Percentiles rank a stretch among this genome's conserved stretches.
phyloP scores from a whole-genome alignment of 2,797 vertebrate species.

The Octomys mimax region DNA sequence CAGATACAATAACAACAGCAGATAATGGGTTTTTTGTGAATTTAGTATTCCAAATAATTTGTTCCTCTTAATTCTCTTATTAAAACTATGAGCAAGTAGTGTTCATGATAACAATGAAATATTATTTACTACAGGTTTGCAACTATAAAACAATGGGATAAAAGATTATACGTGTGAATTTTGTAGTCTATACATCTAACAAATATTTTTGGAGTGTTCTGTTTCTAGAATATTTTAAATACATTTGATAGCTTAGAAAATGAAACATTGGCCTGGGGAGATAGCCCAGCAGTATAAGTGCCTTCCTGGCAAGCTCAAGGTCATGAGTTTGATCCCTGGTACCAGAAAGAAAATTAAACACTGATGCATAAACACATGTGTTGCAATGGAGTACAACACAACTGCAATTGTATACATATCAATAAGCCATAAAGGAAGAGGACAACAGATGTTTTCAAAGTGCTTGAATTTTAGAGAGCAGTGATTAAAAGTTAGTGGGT shows the following conservation, averaged over 20 bases:
- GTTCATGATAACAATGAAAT: slow-evolving; percentile 1
- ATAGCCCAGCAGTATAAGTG: too few species aligned
- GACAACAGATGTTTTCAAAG: not conserved
- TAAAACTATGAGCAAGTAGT: not conserved
- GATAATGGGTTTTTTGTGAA: not conserved
- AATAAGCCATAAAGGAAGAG: not conserved
- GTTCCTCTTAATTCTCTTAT: not conserved
- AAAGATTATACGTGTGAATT: not conserved
- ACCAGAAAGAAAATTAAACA: not conserved
- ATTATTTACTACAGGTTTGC: slow-evolving; percentile 7
- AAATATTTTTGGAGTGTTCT: slow-evolving; percentile 1
- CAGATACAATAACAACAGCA: not conserved
- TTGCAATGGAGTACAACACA: not conserved
- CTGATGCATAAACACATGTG: not conserved
- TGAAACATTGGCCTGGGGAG: not conserved
- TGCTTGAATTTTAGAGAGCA: not conserved
- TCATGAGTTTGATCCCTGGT: too few species aligned
- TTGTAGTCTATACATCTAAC: not conserved
- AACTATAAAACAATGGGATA: not conserved
- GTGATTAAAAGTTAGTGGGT: not conserved
- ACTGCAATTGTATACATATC: not conserved
- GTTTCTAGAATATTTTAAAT: not conserved
- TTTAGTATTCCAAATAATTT: not conserved
- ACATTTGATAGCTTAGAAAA: not conserved
- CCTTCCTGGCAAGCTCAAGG: too few species aligned